A percentile compares a stretch with the other conserved stretches of the same genome.
Evolutionary conservation across 2,113 vertebrate genomes (phyloP).

Genomic region (Nycticryphes semicollaris): DNA sequence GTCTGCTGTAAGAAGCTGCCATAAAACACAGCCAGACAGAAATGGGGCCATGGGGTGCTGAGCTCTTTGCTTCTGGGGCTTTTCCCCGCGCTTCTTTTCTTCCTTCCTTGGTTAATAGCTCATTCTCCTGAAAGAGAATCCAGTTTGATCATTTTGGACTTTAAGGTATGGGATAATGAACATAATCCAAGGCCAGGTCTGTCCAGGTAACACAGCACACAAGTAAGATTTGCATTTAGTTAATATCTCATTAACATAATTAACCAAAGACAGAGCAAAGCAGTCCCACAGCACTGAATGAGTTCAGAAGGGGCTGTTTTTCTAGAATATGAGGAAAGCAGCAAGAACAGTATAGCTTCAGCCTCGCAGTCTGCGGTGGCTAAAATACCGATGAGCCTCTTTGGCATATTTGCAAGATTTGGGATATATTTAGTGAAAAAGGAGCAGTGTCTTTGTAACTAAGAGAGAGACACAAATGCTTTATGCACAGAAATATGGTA

Average conservation of each 20-base stretch:
- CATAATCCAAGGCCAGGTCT: not conserved
- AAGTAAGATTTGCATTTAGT: not conserved
- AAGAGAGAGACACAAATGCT: not conserved
- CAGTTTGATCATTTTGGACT: not conserved
- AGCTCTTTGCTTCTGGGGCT: not conserved
- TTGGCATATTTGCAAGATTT: not conserved
- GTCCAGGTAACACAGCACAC: not conserved
- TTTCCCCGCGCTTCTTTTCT: not conserved
- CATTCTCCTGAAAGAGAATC: not conserved
- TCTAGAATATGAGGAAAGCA: not conserved
- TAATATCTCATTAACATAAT: not conserved
- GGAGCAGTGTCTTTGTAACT: not conserved
- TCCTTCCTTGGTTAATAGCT: not conserved
- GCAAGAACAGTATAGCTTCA: not conserved
- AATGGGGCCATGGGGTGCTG: rapidly evolving
- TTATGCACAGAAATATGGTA: not conserved
- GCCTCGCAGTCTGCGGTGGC: not conserved
- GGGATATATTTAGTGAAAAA: not conserved
- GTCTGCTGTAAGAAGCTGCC: not conserved
- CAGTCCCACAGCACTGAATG: not conserved
- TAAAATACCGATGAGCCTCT: not conserved
- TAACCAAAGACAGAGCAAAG: not conserved
- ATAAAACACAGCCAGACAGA: not conserved
- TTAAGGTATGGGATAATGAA: not conserved
- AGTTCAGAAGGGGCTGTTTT: not conserved